Base-by-base conservation (phyloP, 2,113 vertebrate genomes). In the Mobula hypostoma region DNA sequence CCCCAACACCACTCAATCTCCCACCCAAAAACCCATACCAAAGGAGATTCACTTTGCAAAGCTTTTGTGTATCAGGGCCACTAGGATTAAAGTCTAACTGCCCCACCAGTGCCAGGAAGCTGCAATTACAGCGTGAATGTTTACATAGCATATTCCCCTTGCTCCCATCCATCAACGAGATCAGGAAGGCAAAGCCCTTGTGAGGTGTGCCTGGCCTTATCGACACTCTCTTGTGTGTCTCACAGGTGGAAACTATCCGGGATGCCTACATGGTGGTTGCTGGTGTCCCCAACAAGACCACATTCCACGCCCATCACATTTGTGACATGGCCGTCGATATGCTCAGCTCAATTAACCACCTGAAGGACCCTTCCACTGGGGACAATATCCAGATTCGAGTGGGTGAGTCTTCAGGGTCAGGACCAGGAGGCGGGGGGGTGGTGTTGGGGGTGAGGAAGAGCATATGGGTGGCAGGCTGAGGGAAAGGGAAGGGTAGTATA, bases 231-330 rank as follows among this genome's bases (percentile, higher is more conserved):
- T n/a, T 40, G 19, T 68, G 14, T 24, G 4, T n/a, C 5, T 40
- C 61, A 2, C 95, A 97, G 97, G 97, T 97, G 94, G 97, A 97
- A 95, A 97, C 96, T 1, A 96, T 97, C 48, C 95, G 96, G 21
- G 97, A 97, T 5, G 97, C 96, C 90, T 97, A 97, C 95, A 97
- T 97, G 97, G 96, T 97, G 94, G 97, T 97, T 94, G 97, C 97
- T 0, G 97, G 96, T 1, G 97, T 96, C 2, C 96, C 97, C 94
- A 97, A 97, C 94, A 97, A 97, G 94, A 97, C 97, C 94, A 97
- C 96, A 4, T 97, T 97, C 80, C 97, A 97, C 19, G 96, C 96
- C 6, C 96, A 97, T 90, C 96, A 97, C 92, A 97, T 97, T 94
- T 97, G 97, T 19, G 96, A 97, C 95, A 95, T 97, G 96, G 96